These are phyloP conservation scores for Coluber constrictor DNA, from an alignment of 2,797 vertebrate species.

Conservation along the genomic window DNA sequence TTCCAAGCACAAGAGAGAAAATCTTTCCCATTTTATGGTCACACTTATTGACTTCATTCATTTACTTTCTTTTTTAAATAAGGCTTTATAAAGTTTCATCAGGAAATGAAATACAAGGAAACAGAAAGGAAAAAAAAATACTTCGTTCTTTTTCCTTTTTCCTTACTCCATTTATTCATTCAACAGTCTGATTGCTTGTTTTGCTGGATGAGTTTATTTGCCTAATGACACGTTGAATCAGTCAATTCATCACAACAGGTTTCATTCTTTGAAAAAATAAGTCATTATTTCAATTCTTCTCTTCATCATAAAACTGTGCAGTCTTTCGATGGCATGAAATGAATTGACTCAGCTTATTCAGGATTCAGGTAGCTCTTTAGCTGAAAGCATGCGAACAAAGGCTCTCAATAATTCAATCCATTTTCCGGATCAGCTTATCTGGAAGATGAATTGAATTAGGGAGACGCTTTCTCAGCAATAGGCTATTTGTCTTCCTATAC, in stretches of 20 bases:
- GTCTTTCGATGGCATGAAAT: not conserved
- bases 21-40: not conserved
- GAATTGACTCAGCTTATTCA: not conserved
- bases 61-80: not conserved
- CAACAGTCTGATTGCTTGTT: not conserved
- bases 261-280: not conserved
- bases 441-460: too few relatives aligned
- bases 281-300: not conserved
- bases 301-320: not conserved
- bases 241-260: not conserved
- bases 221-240: not conserved
- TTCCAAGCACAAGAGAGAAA: not conserved
- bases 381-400: not conserved
- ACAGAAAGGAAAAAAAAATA: not conserved
- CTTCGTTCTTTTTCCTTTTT: not conserved
- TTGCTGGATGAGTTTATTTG: not conserved
- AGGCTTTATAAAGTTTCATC: not conserved
- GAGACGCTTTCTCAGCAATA: not conserved
- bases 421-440: not conserved
- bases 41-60: not conserved
- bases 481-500: not conserved
- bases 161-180: not conserved
- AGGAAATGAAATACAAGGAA: not conserved
- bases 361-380: not conserved
- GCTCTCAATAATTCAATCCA: not conserved